These are phyloP conservation scores for Metopia argyrocephala DNA, from an alignment of 2,888 invertebrate species.

Conservation along the genomic window DNA sequence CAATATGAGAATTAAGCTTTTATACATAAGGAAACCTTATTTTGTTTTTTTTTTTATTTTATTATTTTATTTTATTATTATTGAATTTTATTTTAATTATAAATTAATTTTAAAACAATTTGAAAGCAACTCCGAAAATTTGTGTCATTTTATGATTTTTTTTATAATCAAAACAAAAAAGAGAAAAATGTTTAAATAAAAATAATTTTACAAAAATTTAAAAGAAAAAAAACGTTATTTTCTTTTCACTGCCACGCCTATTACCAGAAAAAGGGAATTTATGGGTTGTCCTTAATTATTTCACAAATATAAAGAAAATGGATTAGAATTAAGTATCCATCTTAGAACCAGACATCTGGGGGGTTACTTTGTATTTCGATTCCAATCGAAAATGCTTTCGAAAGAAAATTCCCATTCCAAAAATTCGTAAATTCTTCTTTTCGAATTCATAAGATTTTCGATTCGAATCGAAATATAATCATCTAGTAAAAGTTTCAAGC, in stretches of 20 bases:
- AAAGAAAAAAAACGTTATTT: neutral
- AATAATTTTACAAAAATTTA: slow-evolving; percentile 62
- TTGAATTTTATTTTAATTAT: slow-evolving; percentile 36
- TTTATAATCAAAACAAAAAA: slow-evolving; percentile 52
- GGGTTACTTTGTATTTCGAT: too few species aligned
- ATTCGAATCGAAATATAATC: too few species aligned
- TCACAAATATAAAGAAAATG: too few species aligned
- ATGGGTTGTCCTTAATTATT: neutral
- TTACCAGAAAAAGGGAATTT: neutral
- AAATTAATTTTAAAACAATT: slow-evolving; percentile 51
- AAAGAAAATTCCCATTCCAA: too few species aligned
- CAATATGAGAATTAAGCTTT: slow-evolving; percentile 56
- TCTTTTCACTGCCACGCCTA: neutral
- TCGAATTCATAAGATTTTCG: too few species aligned
- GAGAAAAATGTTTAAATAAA: slow-evolving; percentile 56
- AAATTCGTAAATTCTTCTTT: too few species aligned
- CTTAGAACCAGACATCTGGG: too few species aligned
- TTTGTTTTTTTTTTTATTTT: slow-evolving; percentile 48
- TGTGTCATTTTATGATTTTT: slow-evolving; percentile 62
- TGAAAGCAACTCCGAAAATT: slow-evolving; percentile 61
- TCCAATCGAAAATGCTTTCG: too few species aligned
- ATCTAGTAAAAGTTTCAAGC: too few species aligned
- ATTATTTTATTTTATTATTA: slow-evolving; percentile 54
- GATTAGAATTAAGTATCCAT: too few species aligned
- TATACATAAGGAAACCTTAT: slow-evolving; percentile 49